phyloP scores from a whole-genome alignment of 2,797 vertebrate species.

The Poeciliopsis presidionis region DNA sequence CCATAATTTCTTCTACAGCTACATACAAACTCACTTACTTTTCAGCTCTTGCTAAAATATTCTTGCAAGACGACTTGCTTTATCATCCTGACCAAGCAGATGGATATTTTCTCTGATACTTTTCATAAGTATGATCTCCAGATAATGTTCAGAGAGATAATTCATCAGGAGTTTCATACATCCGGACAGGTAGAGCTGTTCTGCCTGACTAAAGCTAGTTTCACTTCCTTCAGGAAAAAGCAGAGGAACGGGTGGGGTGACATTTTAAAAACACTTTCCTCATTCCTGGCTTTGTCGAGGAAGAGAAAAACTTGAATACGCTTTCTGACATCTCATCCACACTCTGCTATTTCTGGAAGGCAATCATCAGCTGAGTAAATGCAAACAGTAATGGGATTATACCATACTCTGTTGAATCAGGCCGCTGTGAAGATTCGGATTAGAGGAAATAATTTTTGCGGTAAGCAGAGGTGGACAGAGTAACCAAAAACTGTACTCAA shows the following conservation, averaged over 20 bases:
- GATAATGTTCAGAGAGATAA: neutral
- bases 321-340: constrained; percentile 43
- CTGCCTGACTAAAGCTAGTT: neutral
- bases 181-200: neutral
- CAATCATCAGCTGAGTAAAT: constrained; percentile 57
- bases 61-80: neutral
- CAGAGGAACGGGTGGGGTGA: constrained; percentile 28
- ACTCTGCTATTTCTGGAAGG: constrained; percentile 56
- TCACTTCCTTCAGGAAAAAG: constrained; percentile 5
- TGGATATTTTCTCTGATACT: neutral
- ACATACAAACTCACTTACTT: neutral
- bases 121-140: constrained; percentile 1
- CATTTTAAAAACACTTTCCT: constrained; percentile 31
- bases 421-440: constrained; percentile 9
- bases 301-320: neutral
- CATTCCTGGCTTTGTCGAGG: constrained; percentile 21
- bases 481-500: no score
- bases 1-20: neutral
- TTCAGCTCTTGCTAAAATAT: neutral
- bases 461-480: no score
- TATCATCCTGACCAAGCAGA: neutral
- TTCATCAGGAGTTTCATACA: neutral
- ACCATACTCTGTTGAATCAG: constrained; percentile 25
- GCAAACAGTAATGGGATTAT: constrained; percentile 37
- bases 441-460: neutral